Evolutionary conservation across 2,888 invertebrate species (phyloP).

Genomic region (Deilephila elpenor): DNA sequence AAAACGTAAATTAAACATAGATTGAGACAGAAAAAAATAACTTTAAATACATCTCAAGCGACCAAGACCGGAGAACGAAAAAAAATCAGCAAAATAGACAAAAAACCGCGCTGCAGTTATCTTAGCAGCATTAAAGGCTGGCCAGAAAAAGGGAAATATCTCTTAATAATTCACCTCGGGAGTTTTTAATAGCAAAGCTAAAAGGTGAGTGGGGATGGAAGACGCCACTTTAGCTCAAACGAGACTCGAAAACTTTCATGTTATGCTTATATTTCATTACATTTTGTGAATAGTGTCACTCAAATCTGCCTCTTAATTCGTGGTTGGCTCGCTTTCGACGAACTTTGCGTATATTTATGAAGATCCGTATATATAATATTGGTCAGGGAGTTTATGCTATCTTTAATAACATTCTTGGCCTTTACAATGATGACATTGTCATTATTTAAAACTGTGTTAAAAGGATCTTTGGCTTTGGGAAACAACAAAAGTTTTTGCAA

Average conservation of each 20-base stretch:
- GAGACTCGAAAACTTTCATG: slow-evolving; percentile 20
- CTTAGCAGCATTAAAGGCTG: slow-evolving; percentile 39
- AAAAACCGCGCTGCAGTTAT: slow-evolving; percentile 34
- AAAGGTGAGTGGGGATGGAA: slow-evolving; percentile 47
- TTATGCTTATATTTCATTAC: slow-evolving; percentile 12
- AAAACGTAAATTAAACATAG: slow-evolving; percentile 21
- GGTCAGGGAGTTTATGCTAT: neutral
- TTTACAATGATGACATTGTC: too few relatives aligned
- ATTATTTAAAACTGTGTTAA: too few relatives aligned
- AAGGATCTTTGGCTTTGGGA: too few relatives aligned
- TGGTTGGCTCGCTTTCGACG: neutral
- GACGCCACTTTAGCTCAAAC: slow-evolving; percentile 41
- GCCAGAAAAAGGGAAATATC: slow-evolving; percentile 48
- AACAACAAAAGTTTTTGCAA: too few relatives aligned
- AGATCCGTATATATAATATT: too few relatives aligned
- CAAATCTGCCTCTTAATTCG: neutral
- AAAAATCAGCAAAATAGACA: slow-evolving; percentile 31
- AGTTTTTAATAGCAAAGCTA: slow-evolving; percentile 54
- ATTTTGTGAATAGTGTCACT: slow-evolving; percentile 11
- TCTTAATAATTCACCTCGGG: slow-evolving; percentile 58
- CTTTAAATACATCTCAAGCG: slow-evolving; percentile 6
- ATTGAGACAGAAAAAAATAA: slow-evolving; percentile 8
- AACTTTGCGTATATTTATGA: neutral
- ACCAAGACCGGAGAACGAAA: slow-evolving; percentile 32
- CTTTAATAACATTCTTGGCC: neutral